A percentile compares a stretch with the other conserved stretches of the same genome.
Evolutionary conservation across 2,113 vertebrate genomes (phyloP).

Genomic region (Psammodynastes pulverulentus): DNA sequence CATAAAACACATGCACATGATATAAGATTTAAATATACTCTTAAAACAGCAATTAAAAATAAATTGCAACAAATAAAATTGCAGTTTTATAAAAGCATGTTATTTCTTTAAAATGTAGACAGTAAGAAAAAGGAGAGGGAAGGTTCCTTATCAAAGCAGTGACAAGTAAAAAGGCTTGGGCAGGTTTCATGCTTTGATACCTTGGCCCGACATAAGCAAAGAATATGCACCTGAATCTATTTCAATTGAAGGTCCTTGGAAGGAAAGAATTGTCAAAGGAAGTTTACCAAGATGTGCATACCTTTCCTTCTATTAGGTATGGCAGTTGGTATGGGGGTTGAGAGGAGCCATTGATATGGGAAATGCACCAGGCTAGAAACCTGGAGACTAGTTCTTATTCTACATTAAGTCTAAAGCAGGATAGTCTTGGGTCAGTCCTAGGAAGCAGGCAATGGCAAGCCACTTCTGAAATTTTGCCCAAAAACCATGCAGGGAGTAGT

Average conservation of each 20-base stretch:
- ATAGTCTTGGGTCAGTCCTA: background rate
- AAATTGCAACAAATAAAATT: background rate
- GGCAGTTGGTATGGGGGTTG: background rate
- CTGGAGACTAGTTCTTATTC: background rate
- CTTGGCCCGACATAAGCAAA: background rate
- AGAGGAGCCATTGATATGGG: background rate
- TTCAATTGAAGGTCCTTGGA: background rate
- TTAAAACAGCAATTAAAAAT: background rate
- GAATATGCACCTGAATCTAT: background rate
- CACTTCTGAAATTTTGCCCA: background rate
- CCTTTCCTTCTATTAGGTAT: background rate
- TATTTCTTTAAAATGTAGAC: background rate
- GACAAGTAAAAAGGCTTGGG: background rate
- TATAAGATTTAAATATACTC: background rate
- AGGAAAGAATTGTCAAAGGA: background rate
- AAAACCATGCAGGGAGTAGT: background rate
- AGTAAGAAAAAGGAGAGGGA: background rate
- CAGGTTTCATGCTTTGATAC: background rate
- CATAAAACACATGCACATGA: background rate
- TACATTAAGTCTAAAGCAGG: background rate
- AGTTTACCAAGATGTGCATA: background rate
- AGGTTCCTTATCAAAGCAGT: background rate
- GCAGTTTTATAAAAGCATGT: background rate
- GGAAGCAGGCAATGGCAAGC: background rate
- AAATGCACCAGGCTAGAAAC: background rate